phyloP scores from a whole-genome alignment of 2,888 invertebrate genomes.

The Myopa tessellatipennis region DNA sequence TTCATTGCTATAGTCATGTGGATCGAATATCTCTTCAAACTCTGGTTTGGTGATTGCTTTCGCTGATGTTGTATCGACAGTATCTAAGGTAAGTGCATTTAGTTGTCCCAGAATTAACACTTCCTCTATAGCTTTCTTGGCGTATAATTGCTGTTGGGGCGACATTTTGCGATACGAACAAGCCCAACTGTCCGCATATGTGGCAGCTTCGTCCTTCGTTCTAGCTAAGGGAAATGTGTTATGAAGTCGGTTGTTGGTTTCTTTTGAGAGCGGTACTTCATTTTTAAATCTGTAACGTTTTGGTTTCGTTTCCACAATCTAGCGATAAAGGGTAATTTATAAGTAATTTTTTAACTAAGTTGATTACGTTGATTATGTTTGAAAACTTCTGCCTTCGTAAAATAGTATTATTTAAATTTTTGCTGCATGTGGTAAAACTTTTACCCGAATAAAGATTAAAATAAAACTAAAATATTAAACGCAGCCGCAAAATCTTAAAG shows the following conservation, averaged over 20 bases:
- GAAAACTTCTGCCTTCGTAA: too few species aligned
- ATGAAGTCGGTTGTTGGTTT: background rate
- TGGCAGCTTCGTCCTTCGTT: slow-evolving; percentile 23
- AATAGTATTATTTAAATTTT: too few species aligned
- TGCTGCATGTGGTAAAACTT: too few species aligned
- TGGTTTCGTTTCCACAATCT: background rate
- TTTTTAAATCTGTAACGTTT: background rate
- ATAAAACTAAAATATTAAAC: too few species aligned
- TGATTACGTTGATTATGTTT: too few species aligned
- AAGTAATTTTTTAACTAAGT: too few species aligned
- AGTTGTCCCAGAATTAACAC: slow-evolving; percentile 24
- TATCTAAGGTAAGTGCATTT: slow-evolving; percentile 8
- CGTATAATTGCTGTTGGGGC: slow-evolving; percentile 11
- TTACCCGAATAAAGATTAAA: too few species aligned
- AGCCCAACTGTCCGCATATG: slow-evolving; percentile 29
- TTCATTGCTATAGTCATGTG: slow-evolving; percentile 5
- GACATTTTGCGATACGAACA: slow-evolving; percentile 26
- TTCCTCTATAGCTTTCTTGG: slow-evolving; percentile 29
- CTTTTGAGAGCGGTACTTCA: background rate
- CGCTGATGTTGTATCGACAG: slow-evolving; percentile 1
- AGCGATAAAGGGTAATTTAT: background rate
- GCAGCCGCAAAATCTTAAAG: too few species aligned
- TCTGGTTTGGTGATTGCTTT: slow-evolving; percentile 12
- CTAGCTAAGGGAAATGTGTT: background rate
- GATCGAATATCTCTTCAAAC: slow-evolving; percentile 21